phyloP scores from a whole-genome alignment of 1,140 invertebrate species.

The Penaeus chinensis region DNA sequence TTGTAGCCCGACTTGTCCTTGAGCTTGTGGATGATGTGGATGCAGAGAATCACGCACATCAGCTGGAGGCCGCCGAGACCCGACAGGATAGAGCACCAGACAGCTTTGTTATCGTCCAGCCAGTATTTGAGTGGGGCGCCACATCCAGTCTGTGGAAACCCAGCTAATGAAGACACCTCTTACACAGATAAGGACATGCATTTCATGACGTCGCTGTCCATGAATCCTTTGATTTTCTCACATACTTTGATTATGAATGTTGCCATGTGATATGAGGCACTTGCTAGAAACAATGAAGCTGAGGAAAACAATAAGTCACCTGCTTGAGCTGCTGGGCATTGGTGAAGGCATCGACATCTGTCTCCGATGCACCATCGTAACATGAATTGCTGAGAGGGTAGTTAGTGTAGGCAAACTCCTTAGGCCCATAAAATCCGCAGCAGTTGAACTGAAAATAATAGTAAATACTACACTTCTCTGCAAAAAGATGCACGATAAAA shows the following conservation, averaged over 20 bases:
- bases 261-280: too few relatives aligned
- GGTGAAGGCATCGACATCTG: slow-evolving; percentile 12
- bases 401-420: slow-evolving; percentile 69
- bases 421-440: slow-evolving; percentile 69
- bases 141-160: slow-evolving; percentile 67
- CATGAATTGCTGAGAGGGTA: slow-evolving; percentile 69
- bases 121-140: slow-evolving; percentile 67
- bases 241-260: too few relatives aligned
- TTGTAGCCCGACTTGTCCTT: slow-evolving; percentile 55
- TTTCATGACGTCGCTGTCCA: too few relatives aligned
- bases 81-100: slow-evolving; percentile 67
- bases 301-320: not conserved
- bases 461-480: too few relatives aligned
- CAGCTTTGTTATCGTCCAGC: slow-evolving; percentile 67
- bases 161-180: not conserved
- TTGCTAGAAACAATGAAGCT: too few relatives aligned
- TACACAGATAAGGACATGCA: too few relatives aligned
- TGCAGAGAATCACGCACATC: slow-evolving; percentile 65
- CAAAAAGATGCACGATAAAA: not conserved
- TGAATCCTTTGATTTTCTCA: too few relatives aligned
- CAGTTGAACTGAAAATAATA: slow-evolving; percentile 68
- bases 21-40: slow-evolving; percentile 65
- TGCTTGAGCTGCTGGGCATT: slow-evolving; percentile 57
- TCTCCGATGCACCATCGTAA: slow-evolving; percentile 65
- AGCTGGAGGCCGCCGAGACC: slow-evolving; percentile 66